phyloP scores from a whole-genome alignment of 2,888 invertebrate genomes.

The Brachycybe producta region DNA sequence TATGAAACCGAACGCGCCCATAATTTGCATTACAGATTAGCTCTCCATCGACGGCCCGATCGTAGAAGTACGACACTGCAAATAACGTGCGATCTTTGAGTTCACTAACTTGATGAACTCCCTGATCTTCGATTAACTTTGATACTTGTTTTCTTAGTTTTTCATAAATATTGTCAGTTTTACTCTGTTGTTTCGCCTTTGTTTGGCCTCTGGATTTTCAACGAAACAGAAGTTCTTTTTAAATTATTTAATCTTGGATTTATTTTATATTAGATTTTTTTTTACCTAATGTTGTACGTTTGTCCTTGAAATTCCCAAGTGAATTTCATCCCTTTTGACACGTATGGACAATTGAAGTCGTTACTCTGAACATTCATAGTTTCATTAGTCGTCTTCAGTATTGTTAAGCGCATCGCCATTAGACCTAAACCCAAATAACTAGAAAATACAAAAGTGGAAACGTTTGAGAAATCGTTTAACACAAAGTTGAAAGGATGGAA shows the following conservation, averaged over 20 bases:
- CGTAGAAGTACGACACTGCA: conserved; percentile 91
- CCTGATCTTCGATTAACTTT: conserved; percentile 15
- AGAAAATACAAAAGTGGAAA: conserved; percentile 31
- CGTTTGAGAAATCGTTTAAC: background rate
- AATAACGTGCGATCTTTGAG: conserved; percentile 49
- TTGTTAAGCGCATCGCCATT: conserved; percentile 73
- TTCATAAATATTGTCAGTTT: too few relatives aligned
- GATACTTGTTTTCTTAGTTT: background rate
- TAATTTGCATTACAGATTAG: conserved; percentile 47
- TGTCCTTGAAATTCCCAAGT: conserved; percentile 16
- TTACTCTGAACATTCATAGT: background rate
- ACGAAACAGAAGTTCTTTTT: background rate
- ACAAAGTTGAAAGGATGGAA: conserved; percentile 26
- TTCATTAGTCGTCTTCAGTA: conserved; percentile 42
- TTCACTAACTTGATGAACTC: conserved; percentile 45
- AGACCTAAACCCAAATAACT: conserved; percentile 86
- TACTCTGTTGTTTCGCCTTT: too few relatives aligned
- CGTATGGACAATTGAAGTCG: conserved; percentile 4
- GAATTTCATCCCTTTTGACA: background rate
- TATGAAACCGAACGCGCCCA: too few relatives aligned
- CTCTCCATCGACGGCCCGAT: conserved; percentile 74
- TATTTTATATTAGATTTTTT: background rate
- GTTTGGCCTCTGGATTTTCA: too few relatives aligned
- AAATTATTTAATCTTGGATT: background rate
- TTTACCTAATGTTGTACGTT: background rate